Base-by-base conservation (phyloP, 1,140 invertebrate species). In the Drosophila tropicalis region DNA sequence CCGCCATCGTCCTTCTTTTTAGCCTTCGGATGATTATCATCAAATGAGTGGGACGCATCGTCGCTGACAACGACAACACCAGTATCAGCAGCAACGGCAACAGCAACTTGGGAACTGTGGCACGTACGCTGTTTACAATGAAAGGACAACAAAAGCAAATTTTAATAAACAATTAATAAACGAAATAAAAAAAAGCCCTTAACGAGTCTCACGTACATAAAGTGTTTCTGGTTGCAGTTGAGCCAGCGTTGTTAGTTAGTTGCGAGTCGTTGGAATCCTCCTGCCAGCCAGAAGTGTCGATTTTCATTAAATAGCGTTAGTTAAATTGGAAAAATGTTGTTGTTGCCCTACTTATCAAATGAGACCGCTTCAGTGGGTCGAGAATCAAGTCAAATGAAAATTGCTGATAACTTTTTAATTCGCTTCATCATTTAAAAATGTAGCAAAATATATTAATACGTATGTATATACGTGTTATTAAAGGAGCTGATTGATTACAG, bases 321-420 rank as follows among this genome's bases (percentile, higher is more conserved):
- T 73, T 84, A 72, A 83, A 79, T 83, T 79, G 76, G 72, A 79
- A 84, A 83, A 83, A 83, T 56, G 47, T 32, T 62, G 68, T 47
- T 29, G 36, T 5, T 58, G 66, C 58, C 36, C 72, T 70, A 73
- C 79, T 86, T 86, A 86, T 86, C 87, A 87, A 86, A 86, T 86
- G 87, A 79, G 72, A 65, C 76, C 69, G 83, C 71, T 73, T 77
- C 71, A 86, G 22, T 86, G 83, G 41, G 29, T 62, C 44, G 39
- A 40, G 55, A 79, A 29, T 62, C 63, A 76, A 86, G 79, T 82
- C 79, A 79, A 71, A 79, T 54, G 83, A 79, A 79, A 87, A 77
- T 76, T 67, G 32, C 60, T 76, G 83, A 82, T 86, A 82, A 86
- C 69, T 70, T 70, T 72, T 40, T 29, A 80, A 70, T 70, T 61